Base-by-base conservation (phyloP, 1,140 invertebrate species). In the Aphaenogaster rudis region DNA sequence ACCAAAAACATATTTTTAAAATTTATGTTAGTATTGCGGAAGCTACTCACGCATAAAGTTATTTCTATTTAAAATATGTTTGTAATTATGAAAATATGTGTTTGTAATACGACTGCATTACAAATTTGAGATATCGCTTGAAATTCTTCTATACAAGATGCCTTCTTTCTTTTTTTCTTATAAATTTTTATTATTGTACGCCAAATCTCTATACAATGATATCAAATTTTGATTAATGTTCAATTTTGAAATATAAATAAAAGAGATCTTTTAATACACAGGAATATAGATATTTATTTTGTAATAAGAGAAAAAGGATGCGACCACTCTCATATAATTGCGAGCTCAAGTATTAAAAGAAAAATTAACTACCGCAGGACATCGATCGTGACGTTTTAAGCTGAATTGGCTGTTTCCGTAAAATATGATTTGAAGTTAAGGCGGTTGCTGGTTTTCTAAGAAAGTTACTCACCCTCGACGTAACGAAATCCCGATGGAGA, bases 381-480 rank as follows among this genome's bases (percentile, higher is more conserved):
- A 59, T 59, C 52, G 50, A 59, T 72, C 4, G 17, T 36, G 39
- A 72, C 28, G 4, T 76, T 76, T 52, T 21, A 42, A 48, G 54
- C 39, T 21, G 13, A 13, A 61, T 72, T 72, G 28, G 6, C 17
- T 45, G 21, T 74, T 72, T 67, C 11, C n/a, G 15, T 61, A 42
- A 48, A 50, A 82, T 59, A 39, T 36, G 61, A 66, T 64, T 82
- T 72, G 59, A 74, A 72, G 28, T 61, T 11, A 28, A n/a, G 9
- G 7, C 11, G 9, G 6, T n/a, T 13, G 17, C 45, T 8, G 1
- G 0, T 82, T 36, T 74, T 45, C 21, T 33, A 15, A 7, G 28
- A 57, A 71, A 81, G 39, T 57, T 81, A 57, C 79, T 81, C 79
- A 84, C 57, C 80, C 17, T 50, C 79, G 39, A 57, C 21, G 15